These are phyloP conservation scores for Cepaea hortensis DNA, from an alignment of 2,888 invertebrate genomes.

Conservation along the genomic window DNA sequence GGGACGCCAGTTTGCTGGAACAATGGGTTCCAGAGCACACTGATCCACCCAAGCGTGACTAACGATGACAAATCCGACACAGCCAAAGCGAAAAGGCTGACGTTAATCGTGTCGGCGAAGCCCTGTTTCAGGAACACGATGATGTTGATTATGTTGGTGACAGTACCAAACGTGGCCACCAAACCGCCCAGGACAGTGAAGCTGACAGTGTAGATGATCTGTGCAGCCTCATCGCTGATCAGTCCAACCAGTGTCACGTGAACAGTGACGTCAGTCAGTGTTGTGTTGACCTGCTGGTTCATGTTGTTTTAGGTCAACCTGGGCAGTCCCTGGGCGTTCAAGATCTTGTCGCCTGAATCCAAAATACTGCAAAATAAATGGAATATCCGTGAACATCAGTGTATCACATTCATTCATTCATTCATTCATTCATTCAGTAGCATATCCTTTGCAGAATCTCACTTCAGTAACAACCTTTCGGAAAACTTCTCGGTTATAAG, in stretches of 20 bases:
- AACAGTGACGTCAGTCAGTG: background rate
- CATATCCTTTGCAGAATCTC: too few relatives aligned
- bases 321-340: too few relatives aligned
- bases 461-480: too few relatives aligned
- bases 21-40: background rate
- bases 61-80: background rate
- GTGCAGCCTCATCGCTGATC: background rate
- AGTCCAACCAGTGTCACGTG: background rate
- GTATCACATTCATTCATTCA: too few relatives aligned
- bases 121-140: slow-evolving; percentile 25
- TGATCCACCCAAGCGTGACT: slow-evolving; percentile 2
- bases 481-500: too few relatives aligned
- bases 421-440: too few relatives aligned
- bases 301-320: too few relatives aligned
- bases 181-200: background rate
- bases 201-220: background rate
- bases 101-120: background rate
- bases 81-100: slow-evolving; percentile 24
- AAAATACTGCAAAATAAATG: too few relatives aligned
- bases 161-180: background rate
- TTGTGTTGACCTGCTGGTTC: too few relatives aligned
- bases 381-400: too few relatives aligned
- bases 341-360: too few relatives aligned
- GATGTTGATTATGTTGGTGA: slow-evolving; percentile 24
- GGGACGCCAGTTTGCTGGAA: slow-evolving; percentile 9